Percentiles rank a stretch among this genome's conserved stretches.
Conservation (phyloP, 2,888 invertebrate species). For the Protodeltote pygarga region DNA sequence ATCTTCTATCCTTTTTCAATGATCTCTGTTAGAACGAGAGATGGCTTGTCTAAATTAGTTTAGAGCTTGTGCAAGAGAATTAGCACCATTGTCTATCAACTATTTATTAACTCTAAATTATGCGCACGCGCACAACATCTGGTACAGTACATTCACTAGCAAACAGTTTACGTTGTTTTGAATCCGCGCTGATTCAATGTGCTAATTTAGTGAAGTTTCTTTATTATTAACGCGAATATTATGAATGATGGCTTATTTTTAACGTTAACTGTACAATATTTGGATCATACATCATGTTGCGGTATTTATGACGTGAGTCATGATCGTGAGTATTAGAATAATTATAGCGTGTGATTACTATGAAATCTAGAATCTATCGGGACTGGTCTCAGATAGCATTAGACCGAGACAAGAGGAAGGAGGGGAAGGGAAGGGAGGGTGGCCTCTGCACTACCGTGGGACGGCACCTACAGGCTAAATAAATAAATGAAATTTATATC, state of each 20-base stretch:
- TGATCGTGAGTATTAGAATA: conserved; percentile 36
- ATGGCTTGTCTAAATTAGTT: too few species aligned
- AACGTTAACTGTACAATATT: conserved; percentile 46
- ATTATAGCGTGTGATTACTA: conserved; percentile 6
- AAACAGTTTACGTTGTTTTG: conserved; percentile 33
- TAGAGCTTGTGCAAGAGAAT: too few species aligned
- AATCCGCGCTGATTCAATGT: conserved; percentile 34
- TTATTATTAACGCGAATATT: conserved; percentile 39
- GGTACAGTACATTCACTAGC: conserved; percentile 10
- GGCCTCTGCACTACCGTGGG: too few species aligned
- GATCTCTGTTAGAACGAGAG: too few species aligned
- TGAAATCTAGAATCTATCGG: too few species aligned
- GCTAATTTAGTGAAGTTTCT: conserved; percentile 35
- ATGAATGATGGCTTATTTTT: conserved; percentile 40
- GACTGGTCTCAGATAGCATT: too few species aligned
- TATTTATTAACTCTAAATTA: conserved; percentile 28
- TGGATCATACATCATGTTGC: conserved; percentile 48
- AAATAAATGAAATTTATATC: too few species aligned
- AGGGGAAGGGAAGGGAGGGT: too few species aligned
- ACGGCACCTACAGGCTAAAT: too few species aligned
- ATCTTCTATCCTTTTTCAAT: too few species aligned
- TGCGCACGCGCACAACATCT: conserved; percentile 26
- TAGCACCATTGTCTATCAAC: conserved; percentile 7
- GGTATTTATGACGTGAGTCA: conserved; percentile 58
- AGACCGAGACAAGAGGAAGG: too few species aligned